These are phyloP conservation scores for Oryzias sinensis DNA, from an alignment of 2,797 vertebrate species.

Conservation along the genomic window DNA sequence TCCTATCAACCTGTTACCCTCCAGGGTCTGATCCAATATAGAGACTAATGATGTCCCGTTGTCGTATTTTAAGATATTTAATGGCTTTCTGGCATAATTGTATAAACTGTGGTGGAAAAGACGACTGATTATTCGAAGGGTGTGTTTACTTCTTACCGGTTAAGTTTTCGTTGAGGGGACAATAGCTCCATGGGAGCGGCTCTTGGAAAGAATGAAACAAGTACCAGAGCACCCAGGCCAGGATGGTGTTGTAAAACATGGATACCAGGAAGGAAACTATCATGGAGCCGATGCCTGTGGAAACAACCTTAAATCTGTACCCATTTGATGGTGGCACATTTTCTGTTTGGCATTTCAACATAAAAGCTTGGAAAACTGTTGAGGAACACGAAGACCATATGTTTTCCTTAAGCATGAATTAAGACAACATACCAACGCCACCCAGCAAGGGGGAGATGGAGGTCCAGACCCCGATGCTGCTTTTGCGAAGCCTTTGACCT, in stretches of 20 bases:
- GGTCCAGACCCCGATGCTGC: conserved; percentile 86
- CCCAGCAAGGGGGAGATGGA: conserved; percentile 84
- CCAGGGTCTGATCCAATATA: no score
- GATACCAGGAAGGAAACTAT: conserved; percentile 77
- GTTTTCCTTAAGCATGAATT: neutral
- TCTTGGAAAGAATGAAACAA: conserved; percentile 89
- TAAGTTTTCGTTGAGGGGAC: conserved; percentile 76
- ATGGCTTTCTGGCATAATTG: no score
- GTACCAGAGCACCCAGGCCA: conserved; percentile 92
- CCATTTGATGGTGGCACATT: no score
- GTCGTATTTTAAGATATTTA: no score
- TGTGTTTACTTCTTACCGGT: conserved; percentile 73
- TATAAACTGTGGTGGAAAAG: no score
- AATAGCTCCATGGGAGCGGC: conserved; percentile 87
- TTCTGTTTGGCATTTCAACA: no score
- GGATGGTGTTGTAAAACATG: conserved; percentile 86
- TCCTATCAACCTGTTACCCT: no score
- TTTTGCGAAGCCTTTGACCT: conserved; percentile 84
- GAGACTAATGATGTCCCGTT: no score
- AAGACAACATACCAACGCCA: conserved; percentile 78
- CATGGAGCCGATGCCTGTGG: conserved; percentile 80
- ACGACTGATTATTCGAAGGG: no score
- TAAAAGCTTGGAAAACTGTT: neutral
- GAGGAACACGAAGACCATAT: neutral
- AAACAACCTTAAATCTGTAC: neutral